These are phyloP conservation scores for Drosophila persimilis DNA, from an alignment of 1,140 invertebrate species.

Conservation along the genomic window DNA sequence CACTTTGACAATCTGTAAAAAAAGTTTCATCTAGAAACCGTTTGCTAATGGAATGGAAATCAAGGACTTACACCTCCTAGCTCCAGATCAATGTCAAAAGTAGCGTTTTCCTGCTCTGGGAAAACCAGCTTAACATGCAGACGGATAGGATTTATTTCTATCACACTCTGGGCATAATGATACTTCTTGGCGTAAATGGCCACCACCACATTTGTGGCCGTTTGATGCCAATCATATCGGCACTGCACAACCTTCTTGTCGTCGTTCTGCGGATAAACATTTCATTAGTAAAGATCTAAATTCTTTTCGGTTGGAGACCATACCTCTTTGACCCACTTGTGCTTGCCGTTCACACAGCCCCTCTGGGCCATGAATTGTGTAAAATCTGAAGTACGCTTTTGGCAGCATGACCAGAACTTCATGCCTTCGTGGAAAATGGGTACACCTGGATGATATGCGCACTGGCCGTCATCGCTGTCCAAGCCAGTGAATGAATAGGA, in stretches of 20 bases:
- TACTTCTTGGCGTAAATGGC: constrained; percentile 96
- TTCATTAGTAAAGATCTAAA: not conserved
- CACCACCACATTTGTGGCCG: constrained; percentile 90
- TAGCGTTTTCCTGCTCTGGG: constrained; percentile 88
- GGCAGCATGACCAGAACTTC: constrained; percentile 99
- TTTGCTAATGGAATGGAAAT: too few species aligned
- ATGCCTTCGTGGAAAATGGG: constrained; percentile 99
- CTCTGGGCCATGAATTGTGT: constrained; percentile 94
- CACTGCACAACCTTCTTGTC: constrained; percentile 86
- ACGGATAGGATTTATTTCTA: constrained; percentile 94
- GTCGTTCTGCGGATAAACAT: constrained; percentile 38
- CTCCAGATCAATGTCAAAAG: constrained; percentile 92
- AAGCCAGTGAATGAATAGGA: constrained; percentile 88
- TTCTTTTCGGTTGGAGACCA: not conserved
- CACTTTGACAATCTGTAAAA: constrained; percentile 87
- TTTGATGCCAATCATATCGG: constrained; percentile 97
- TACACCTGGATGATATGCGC: constrained; percentile 93
- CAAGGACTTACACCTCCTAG: constrained; percentile 88
- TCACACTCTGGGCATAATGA: constrained; percentile 88
- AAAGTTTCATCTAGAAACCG: constrained; percentile 71
- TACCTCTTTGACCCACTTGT: constrained; percentile 94
- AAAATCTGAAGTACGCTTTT: constrained; percentile 97
- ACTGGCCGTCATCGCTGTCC: constrained; percentile 87
- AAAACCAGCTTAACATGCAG: constrained; percentile 91
- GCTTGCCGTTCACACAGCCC: constrained; percentile 92